Base-by-base conservation (phyloP, 1,140 invertebrate genomes). In the Rhizoglyphus robini region DNA sequence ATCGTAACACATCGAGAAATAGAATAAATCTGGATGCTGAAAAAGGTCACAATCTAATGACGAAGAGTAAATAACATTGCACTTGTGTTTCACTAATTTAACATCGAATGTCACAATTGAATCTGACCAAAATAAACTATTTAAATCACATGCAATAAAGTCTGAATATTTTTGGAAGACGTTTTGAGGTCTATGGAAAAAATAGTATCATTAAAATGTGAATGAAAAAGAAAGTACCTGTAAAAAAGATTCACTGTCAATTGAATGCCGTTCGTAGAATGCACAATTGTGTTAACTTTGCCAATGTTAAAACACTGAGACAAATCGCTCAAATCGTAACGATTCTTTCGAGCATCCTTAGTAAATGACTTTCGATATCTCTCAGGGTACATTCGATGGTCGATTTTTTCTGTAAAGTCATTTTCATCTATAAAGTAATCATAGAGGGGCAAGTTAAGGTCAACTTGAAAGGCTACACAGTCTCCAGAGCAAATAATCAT, bases 81-180 rank as follows among this genome's bases (percentile, higher is more conserved):
- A 66, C 27, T 29, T 27, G 23, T 36, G 29, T 13, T 23, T 3
- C 25, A 66, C 20, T 4, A 2, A 18, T 49, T 8, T n/a, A 41
- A 20, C n/a, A 25, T 54, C 46, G 15, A 67, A 13, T 0, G 32
- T 38, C 15, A 15, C n/a, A 41, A 4, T 34, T 79, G 88, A 85
- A 30, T 86, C 79, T 54, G 82, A 85, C 84, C 86, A 88, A 74
- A 85, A 90, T 0, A 90, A 71, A 47, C 85, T 74, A 73, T 88
- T 89, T 5, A 88, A 71, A 74, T 90, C 86, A 46, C 20, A 36
- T 29, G 36, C n/a, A 4, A 51, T 18, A 48, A 36, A 34, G 8
- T 38, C 25, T 15, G 46, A n/a, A 32, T 32, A 67, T 38, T 63
- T 48, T 34, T 34, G 8, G n/a, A 63, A 59, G 20, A 64, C 18